Conservation (phyloP, 2,888 invertebrate genomes). For the Acrocera orbiculus region DNA sequence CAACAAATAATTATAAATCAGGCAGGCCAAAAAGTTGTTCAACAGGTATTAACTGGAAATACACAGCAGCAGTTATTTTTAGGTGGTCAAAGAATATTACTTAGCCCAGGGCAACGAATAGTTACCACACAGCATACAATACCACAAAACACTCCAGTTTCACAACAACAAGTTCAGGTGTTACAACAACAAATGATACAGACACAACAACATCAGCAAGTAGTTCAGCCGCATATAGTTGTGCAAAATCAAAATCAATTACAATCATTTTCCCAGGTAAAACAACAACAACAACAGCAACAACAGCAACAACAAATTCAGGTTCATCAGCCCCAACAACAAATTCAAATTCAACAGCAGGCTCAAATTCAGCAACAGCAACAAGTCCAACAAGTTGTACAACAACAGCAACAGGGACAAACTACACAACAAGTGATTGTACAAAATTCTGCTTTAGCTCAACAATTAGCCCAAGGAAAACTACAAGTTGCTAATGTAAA, state of each 20-base stretch:
- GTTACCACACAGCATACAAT: conserved; percentile 28
- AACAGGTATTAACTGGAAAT: conserved; percentile 30
- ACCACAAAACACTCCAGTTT: conserved; percentile 17
- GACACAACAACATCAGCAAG: conserved; percentile 8
- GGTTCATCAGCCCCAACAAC: conserved; percentile 15
- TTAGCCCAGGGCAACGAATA: conserved; percentile 30
- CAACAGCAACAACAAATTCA: conserved; percentile 18
- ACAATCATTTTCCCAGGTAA: conserved; percentile 13
- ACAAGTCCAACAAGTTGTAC: conserved; percentile 15
- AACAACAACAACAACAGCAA: conserved; percentile 28
- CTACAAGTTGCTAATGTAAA: conserved; percentile 68
- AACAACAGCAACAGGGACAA: conserved; percentile 23
- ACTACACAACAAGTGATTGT: conserved; percentile 48
- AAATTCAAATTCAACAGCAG: conserved; percentile 17
- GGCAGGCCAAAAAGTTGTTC: conserved; percentile 26
- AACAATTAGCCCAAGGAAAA: conserved; percentile 67
- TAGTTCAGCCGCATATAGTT: conserved; percentile 8
- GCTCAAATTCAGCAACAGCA: conserved; percentile 16
- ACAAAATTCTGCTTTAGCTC: conserved; percentile 57
- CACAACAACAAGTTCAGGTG: conserved; percentile 19
- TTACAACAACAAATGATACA: conserved; percentile 21
- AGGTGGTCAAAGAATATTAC: conserved; percentile 28
- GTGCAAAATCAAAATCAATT: conserved; percentile 7
- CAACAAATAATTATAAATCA: conserved; percentile 16
- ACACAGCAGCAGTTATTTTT: conserved; percentile 30